Evolutionary conservation across 2,888 invertebrate species (phyloP), one percentile per base, ranked within the genome.

Genomic region (Sepioteuthis lessoniana): DNA sequence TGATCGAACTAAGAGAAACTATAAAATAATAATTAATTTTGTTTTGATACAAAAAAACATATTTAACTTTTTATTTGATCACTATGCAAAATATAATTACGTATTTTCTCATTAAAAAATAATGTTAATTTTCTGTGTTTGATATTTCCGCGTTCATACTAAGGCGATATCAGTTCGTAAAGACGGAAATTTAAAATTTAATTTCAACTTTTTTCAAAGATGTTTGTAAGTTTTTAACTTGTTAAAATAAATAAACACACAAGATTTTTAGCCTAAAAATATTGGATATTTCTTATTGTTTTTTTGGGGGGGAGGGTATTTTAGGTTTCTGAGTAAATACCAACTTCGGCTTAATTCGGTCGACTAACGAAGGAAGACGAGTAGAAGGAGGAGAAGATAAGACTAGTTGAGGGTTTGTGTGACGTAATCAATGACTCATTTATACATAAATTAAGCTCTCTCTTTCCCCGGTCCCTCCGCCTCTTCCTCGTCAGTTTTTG

Each of bases 381-480:
- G 94, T 94, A 91, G 46, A 46, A n/a, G 31, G 13, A 47, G 94
- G 42, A 91, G 90, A 90, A n/a, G 31, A 90, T 93, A 60, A 90
- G 46, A 37, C 10, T 38, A 38, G 28, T 38, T 35, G 31, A 28
- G 35, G 31, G 35, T 19, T 10, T 42, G 93, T 37, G 55, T 93
- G 93, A 35, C 76, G 76, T 76, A 76, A 76, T 76, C 76, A 76
- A n/a, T 76, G 55, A 35, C 25, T 94, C 50, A 92, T 16, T 92
- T 55, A 46, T 90, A 31, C 94, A 95, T 94, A 93, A 94, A 95
- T 95, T 95, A 95, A 95, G 95, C 95, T 95, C 95, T 93, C 55
- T n/a, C n/a, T 76, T n/a, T 16, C 55, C 25, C 55, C 7, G 42
- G 3, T 7, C 7, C 16, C 76, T 76, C n/a, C 19, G 31, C 76